Percentiles rank a stretch among this genome's conserved stretches.
These are phyloP conservation scores for Phyllopteryx taeniolatus DNA, from an alignment of 2,113 vertebrate species.

Conservation along the genomic window DNA sequence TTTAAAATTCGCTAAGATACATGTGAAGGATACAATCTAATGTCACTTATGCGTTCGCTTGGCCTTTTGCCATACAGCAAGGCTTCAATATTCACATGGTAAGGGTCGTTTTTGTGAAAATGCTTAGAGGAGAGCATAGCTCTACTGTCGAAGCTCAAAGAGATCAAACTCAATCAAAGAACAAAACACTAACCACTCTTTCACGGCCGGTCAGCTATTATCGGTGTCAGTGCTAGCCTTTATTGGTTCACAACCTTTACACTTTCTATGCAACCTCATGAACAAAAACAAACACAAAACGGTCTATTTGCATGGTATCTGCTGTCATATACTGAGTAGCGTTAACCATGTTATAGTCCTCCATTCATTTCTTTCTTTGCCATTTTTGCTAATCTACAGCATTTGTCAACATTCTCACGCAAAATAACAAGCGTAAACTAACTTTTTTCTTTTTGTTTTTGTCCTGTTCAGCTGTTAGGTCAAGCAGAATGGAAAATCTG, in stretches of 20 bases:
- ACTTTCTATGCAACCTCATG: background rate
- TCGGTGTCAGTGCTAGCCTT: background rate
- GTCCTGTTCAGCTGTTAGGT: no score
- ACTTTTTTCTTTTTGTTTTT: no score
- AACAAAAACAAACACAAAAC: background rate
- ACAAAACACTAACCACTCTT: background rate
- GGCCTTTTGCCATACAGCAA: background rate
- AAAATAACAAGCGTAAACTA: no score
- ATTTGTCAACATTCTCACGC: no score
- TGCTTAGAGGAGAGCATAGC: background rate
- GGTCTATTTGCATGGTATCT: no score
- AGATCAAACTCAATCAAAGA: background rate
- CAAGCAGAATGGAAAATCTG: no score
- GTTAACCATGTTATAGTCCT: background rate
- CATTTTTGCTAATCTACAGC: no score
- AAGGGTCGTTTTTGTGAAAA: background rate
- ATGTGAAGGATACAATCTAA: slow-evolving; percentile 1
- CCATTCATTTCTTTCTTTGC: no score
- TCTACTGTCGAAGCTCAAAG: no score
- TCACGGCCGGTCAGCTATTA: background rate
- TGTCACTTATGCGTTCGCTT: background rate
- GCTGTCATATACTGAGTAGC: no score
- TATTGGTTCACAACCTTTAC: background rate
- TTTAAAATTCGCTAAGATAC: background rate
- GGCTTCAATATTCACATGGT: background rate